These are phyloP conservation scores for Euspilapteryx auroguttella DNA, from an alignment of 2,888 invertebrate species.

Conservation along the genomic window DNA sequence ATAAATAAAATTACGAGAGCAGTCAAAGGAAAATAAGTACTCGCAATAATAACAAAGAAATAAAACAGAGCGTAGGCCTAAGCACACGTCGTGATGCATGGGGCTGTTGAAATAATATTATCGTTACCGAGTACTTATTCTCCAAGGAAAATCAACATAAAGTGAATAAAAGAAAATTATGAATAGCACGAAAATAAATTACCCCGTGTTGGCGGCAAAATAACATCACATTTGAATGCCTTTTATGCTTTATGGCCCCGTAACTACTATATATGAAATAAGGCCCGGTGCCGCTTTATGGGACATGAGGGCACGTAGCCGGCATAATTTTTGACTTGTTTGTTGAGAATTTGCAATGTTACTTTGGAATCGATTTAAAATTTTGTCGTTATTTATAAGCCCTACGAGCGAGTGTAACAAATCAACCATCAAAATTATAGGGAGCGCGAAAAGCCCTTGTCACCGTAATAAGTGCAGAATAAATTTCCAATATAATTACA, in stretches of 20 bases:
- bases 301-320: slow-evolving; percentile 47
- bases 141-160: slow-evolving; percentile 60
- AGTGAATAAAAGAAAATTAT: slow-evolving; percentile 63
- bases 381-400: background rate
- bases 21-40: slow-evolving; percentile 13
- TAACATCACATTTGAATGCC: slow-evolving; percentile 62
- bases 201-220: slow-evolving; percentile 60
- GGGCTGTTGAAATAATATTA: slow-evolving; percentile 59
- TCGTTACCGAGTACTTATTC: slow-evolving; percentile 53
- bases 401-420: background rate
- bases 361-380: background rate
- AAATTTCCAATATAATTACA: slow-evolving; percentile 60
- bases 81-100: slow-evolving; percentile 36
- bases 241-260: slow-evolving; percentile 57
- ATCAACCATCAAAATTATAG: slow-evolving; percentile 1
- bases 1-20: slow-evolving; percentile 7
- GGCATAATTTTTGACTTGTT: slow-evolving; percentile 49
- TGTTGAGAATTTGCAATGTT: slow-evolving; percentile 19
- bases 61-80: slow-evolving; percentile 29
- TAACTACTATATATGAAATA: slow-evolving; percentile 52
- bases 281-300: slow-evolving; percentile 47
- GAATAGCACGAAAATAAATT: slow-evolving; percentile 60
- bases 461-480: slow-evolving; percentile 21
- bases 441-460: slow-evolving; percentile 3
- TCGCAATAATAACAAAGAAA: slow-evolving; percentile 41